Conservation (phyloP, 2,888 invertebrate species). For the Luperina testacea region DNA sequence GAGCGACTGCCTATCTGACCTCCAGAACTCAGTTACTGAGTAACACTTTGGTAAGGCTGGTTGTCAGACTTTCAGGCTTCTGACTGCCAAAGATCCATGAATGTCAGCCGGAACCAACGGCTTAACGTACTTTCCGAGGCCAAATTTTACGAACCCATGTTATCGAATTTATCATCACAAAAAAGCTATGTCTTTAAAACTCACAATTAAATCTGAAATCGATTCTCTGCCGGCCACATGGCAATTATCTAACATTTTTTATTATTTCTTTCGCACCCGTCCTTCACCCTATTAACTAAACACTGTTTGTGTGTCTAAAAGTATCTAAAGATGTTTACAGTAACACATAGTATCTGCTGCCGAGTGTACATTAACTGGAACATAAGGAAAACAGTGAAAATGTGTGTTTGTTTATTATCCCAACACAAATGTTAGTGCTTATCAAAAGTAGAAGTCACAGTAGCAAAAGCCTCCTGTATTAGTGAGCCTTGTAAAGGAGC, state of each 20-base stretch:
- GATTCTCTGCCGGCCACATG: background rate
- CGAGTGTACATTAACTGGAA: slow-evolving; percentile 12
- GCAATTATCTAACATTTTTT: slow-evolving; percentile 32
- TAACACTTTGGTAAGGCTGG: too few species aligned
- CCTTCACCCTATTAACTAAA: slow-evolving; percentile 44
- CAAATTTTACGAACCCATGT: too few species aligned
- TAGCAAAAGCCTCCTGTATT: background rate
- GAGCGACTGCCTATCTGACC: too few species aligned
- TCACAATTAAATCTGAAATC: background rate
- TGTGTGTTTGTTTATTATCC: slow-evolving; percentile 4
- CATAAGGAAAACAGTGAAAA: slow-evolving; percentile 21
- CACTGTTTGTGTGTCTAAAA: slow-evolving; percentile 38
- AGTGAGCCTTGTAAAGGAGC: background rate
- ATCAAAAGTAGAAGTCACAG: background rate
- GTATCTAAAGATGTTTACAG: slow-evolving; percentile 36
- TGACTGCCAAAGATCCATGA: too few species aligned
- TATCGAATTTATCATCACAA: too few species aligned
- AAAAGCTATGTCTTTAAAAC: background rate
- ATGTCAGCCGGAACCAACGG: too few species aligned
- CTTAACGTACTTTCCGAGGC: too few species aligned
- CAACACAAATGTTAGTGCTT: background rate
- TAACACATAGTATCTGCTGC: slow-evolving; percentile 14
- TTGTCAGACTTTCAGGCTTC: too few species aligned
- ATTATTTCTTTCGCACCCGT: slow-evolving; percentile 11
- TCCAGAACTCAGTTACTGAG: too few species aligned